Evolutionary conservation across 2,888 invertebrate genomes (phyloP).

Genomic region (Nephrotoma flavescens): DNA sequence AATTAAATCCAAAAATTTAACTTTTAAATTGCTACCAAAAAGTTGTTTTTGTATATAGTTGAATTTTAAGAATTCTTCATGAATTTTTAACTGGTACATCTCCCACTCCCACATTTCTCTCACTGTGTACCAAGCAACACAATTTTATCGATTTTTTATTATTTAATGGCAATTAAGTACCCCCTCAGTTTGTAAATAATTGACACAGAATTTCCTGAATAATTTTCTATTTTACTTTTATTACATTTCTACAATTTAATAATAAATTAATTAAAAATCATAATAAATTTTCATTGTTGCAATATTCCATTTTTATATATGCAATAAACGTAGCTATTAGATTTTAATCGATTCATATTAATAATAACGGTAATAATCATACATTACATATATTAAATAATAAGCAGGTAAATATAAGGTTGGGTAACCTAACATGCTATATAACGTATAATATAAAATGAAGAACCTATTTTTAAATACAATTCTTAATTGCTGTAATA

Average conservation of each 20-base stretch:
- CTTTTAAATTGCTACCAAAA: no score
- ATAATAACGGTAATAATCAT: not conserved
- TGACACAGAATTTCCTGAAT: not conserved
- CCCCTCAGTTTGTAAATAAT: not conserved
- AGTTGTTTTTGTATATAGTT: no score
- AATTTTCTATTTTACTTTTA: not conserved
- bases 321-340: not conserved
- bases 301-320: not conserved
- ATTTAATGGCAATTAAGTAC: no score
- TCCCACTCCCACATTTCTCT: no score
- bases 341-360: not conserved
- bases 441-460: not conserved
- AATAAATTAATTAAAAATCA: not conserved
- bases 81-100: no score
- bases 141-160: no score
- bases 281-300: not conserved
- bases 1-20: no score
- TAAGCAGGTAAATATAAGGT: not conserved
- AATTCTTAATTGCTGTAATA: not conserved
- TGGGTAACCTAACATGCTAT: not conserved
- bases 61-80: no score
- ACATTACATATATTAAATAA: not conserved
- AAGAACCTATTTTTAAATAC: not conserved
- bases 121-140: no score
- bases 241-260: not conserved